Percentiles rank a stretch among this genome's conserved stretches.
Conservation (phyloP, 2,113 vertebrate species). For the Stegastes partitus region DNA sequence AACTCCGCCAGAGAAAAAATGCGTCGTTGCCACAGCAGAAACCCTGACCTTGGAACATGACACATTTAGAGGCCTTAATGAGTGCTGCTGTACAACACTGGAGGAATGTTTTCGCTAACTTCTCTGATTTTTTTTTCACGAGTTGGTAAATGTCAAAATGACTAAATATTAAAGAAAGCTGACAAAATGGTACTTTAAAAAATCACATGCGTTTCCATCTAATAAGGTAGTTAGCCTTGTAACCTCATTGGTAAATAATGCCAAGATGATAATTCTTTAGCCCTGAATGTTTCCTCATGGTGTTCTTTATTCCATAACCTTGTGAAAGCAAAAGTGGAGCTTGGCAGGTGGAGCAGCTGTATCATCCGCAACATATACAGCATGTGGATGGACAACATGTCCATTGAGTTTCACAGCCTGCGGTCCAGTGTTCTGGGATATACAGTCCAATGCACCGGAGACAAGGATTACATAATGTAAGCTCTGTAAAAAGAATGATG, state of each 20-base stretch:
- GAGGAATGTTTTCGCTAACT: conserved; percentile 21
- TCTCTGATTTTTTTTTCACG: background rate
- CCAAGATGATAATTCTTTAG: background rate
- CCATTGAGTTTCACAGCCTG: background rate
- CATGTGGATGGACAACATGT: background rate
- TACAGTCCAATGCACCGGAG: background rate
- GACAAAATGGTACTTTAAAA: background rate
- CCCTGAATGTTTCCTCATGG: background rate
- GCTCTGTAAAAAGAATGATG: too few species aligned
- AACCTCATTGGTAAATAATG: background rate
- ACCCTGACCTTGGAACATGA: conserved; percentile 13
- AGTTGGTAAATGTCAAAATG: background rate
- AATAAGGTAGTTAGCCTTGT: background rate
- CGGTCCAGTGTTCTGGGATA: background rate
- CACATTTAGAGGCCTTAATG: background rate
- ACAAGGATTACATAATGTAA: conserved; percentile 3
- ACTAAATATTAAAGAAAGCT: background rate
- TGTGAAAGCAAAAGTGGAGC: background rate
- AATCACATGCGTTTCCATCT: background rate
- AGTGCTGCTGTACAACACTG: background rate
- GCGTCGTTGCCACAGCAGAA: conserved; percentile 4
- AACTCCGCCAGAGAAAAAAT: conserved; percentile 10
- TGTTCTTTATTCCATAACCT: background rate
- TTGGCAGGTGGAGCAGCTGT: background rate
- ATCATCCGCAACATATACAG: background rate